These are phyloP conservation scores for Danionella dracula DNA, from an alignment of 2,797 vertebrate species.

Conservation along the genomic window DNA sequence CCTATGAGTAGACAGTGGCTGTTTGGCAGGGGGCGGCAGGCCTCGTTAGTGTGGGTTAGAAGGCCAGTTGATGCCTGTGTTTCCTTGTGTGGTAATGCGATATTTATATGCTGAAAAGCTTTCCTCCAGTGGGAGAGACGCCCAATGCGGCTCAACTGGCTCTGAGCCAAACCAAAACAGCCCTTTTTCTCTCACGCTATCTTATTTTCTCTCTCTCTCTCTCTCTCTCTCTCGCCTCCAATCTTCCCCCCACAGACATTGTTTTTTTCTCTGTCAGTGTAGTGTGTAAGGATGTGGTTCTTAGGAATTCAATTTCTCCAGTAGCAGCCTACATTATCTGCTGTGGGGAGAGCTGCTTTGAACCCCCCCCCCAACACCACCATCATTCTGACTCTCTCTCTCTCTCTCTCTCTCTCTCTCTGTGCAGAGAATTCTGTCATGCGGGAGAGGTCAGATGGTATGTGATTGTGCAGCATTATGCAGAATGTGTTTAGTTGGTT, in stretches of 20 bases:
- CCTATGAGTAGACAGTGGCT: slow-evolving; percentile 16
- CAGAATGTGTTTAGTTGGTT: slow-evolving; percentile 65
- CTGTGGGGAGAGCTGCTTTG: slow-evolving; percentile 28
- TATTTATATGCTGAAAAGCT: slow-evolving; percentile 74
- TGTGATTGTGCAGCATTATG: slow-evolving; percentile 68
- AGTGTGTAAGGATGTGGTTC: slow-evolving; percentile 44
- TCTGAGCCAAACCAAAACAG: slow-evolving; percentile 32
- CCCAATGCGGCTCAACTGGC: slow-evolving; percentile 33
- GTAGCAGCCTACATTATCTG: slow-evolving; percentile 50
- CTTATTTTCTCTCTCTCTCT: slow-evolving; percentile 17
- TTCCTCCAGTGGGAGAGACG: slow-evolving; percentile 54
- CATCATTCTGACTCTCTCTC: not conserved
- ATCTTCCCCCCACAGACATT: slow-evolving; percentile 16
- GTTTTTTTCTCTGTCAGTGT: slow-evolving; percentile 58
- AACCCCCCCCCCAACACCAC: slow-evolving; percentile 43
- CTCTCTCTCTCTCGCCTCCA: not conserved
- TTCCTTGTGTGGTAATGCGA: slow-evolving; percentile 77
- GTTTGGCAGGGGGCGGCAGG: slow-evolving; percentile 34
- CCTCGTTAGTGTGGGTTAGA: slow-evolving; percentile 63
- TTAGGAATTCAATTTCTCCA: slow-evolving; percentile 53
- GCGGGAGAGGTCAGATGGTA: slow-evolving; percentile 70
- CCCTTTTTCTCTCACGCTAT: slow-evolving; percentile 6
- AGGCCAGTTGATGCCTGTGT: slow-evolving; percentile 63
- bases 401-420: slow-evolving; percentile 32
- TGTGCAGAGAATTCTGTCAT: slow-evolving; percentile 66